Evolutionary conservation across 2,888 invertebrate species (phyloP).

Genomic region (Stegana nigrithorax): DNA sequence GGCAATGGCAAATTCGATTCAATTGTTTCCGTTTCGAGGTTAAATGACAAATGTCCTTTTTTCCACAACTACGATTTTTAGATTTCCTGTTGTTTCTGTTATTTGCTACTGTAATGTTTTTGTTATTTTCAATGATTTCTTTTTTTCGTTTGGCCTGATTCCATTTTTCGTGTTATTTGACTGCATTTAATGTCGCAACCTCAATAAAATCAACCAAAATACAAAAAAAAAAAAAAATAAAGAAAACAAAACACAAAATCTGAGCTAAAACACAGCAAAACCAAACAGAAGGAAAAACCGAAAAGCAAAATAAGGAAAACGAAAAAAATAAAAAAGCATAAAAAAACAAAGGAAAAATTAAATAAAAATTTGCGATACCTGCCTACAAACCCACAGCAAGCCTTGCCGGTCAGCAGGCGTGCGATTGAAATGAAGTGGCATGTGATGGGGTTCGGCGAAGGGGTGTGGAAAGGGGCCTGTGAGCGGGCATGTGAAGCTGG

Average conservation of each 20-base stretch:
- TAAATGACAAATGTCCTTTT: conserved; percentile 56
- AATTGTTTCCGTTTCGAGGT: conserved; percentile 59
- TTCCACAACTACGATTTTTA: conserved; percentile 42
- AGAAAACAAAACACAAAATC: neutral
- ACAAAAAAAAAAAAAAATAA: neutral
- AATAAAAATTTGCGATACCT: neutral
- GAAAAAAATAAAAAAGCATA: neutral
- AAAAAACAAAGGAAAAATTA: neutral
- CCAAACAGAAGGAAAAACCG: neutral
- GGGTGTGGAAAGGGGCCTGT: too few species aligned
- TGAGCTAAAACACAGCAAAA: too few species aligned
- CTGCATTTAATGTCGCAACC: neutral
- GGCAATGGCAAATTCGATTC: conserved; percentile 27
- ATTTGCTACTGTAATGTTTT: neutral
- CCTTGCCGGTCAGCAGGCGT: neutral
- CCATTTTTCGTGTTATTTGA: neutral
- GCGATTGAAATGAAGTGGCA: too few species aligned
- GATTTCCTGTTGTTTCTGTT: neutral
- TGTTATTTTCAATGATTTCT: neutral
- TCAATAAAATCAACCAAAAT: neutral
- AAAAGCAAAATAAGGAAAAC: neutral
- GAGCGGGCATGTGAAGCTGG: too few species aligned
- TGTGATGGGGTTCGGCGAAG: too few species aligned
- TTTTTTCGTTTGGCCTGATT: neutral
- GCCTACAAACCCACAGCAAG: neutral